Evolutionary conservation across 2,888 invertebrate genomes (phyloP).

Genomic region (Drosophila multiciliata): DNA sequence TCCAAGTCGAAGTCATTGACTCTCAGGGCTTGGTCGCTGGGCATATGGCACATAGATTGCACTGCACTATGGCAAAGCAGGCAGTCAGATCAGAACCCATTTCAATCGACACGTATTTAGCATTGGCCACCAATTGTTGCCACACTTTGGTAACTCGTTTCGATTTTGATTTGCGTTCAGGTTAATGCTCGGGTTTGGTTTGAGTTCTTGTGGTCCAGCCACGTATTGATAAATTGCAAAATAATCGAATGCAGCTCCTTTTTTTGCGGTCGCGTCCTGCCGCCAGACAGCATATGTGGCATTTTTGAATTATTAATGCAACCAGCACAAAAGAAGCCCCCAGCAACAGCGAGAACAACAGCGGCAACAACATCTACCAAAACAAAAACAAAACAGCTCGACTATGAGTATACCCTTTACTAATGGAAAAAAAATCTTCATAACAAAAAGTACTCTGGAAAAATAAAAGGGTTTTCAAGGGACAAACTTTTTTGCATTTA

Average conservation of each 20-base stretch:
- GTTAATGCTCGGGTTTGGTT: neutral
- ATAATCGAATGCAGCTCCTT: conserved; percentile 69
- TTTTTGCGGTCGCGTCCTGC: conserved; percentile 32
- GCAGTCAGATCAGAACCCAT: conserved; percentile 61
- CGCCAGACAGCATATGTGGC: conserved; percentile 69
- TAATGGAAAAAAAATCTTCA: neutral
- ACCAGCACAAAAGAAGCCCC: conserved; percentile 69
- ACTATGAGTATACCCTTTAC: neutral
- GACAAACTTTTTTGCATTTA: too few relatives aligned
- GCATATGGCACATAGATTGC: conserved; percentile 41
- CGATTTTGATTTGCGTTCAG: neutral
- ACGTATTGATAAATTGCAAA: conserved; percentile 77
- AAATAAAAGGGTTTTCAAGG: neutral
- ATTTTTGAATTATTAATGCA: conserved; percentile 82
- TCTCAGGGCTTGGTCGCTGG: conserved; percentile 9
- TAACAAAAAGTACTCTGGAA: neutral
- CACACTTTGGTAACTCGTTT: conserved; percentile 16
- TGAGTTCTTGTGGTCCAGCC: conserved; percentile 12
- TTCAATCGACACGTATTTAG: conserved; percentile 76
- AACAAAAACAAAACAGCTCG: neutral
- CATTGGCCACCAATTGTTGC: conserved; percentile 55
- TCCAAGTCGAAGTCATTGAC: conserved; percentile 38
- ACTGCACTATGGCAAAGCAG: conserved; percentile 16
- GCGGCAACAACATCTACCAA: conserved; percentile 2
- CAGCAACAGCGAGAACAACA: conserved; percentile 42